Conservation (phyloP, 2,113 vertebrate species). For the Puma concolor region DNA sequence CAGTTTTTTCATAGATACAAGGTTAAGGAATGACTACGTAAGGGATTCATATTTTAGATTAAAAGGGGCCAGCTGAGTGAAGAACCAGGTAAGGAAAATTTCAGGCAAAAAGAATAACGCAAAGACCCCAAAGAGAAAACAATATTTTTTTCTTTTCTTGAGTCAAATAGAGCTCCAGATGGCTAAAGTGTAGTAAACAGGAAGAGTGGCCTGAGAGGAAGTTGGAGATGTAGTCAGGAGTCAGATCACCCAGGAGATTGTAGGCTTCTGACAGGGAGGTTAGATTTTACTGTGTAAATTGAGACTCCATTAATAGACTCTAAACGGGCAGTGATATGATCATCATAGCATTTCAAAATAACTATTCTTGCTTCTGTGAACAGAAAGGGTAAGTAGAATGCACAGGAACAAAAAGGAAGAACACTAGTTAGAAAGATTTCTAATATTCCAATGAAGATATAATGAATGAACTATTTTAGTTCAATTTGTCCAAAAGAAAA, state of each 20-base stretch:
- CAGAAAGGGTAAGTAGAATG: not conserved
- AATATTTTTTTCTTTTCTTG: not conserved
- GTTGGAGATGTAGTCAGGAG: not conserved
- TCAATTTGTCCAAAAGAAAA: conserved; percentile 3
- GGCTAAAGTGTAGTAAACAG: not conserved
- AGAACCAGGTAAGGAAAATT: not conserved
- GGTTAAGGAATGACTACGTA: not conserved
- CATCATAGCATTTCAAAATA: not conserved
- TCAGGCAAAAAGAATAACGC: not conserved
- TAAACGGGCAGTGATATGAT: not conserved
- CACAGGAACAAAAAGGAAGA: not conserved
- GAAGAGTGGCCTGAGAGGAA: not conserved
- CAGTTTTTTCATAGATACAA: not conserved
- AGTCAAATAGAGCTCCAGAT: not conserved
- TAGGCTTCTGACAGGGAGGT: not conserved
- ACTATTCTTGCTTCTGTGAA: not conserved
- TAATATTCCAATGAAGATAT: not conserved
- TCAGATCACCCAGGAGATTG: not conserved
- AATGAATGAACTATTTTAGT: not conserved
- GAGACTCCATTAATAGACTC: not conserved
- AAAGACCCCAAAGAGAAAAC: not conserved
- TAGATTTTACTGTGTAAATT: not conserved
- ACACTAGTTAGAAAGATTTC: not conserved
- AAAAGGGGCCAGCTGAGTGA: not conserved
- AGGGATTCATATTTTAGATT: not conserved